Base-by-base conservation (phyloP, 2,888 invertebrate species). In the Caenorhabditis doughertyi region DNA sequence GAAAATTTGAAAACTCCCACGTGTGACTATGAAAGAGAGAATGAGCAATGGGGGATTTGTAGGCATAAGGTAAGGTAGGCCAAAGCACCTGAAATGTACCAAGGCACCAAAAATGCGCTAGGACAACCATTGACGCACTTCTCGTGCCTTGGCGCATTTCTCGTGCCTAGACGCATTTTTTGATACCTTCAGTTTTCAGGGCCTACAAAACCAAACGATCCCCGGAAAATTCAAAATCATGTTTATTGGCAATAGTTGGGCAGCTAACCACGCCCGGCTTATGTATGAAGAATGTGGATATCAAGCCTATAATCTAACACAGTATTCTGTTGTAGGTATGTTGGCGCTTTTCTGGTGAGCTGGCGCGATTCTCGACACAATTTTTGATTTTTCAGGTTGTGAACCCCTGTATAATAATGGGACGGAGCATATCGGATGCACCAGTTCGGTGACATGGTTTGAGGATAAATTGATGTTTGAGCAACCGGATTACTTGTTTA, bases 181-280 rank as follows among this genome's bases (percentile, higher is more conserved):
- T 16, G 39, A 39, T 39, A 4, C n/a, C 39, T 4, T 16, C 9
- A 13, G 3, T 8, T 8, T 39, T 39, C 39, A 39, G 39, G 39
- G 39, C 16, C 9, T 39, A n/a, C n/a, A n/a, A 39, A 39, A 39
- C 11, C 2, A 9, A 11, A 39, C 39, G 9, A 39, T n/a, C n/a
- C n/a, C 39, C 2, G 11, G 11, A 9, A 4, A 7, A 32, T 11
- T 13, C 11, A 23, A 16, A 55, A 18, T 55, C 25, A 27, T 27
- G 16, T 11, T 27, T 5, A 32, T 67, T 51, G 65, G 65, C 7
- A 67, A 67, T 21, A 67, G 65, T 51, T 67, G 51, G 51, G 32
- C 65, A 3, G 51, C 51, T n/a, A 67, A 67, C 51, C 65, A 67
- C 16, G 65, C 51, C 5, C 29, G 18, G n/a, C 23, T 67, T n/a